phyloP scores from a whole-genome alignment of 2,113 vertebrate species.

The Laticauda laticaudata region DNA sequence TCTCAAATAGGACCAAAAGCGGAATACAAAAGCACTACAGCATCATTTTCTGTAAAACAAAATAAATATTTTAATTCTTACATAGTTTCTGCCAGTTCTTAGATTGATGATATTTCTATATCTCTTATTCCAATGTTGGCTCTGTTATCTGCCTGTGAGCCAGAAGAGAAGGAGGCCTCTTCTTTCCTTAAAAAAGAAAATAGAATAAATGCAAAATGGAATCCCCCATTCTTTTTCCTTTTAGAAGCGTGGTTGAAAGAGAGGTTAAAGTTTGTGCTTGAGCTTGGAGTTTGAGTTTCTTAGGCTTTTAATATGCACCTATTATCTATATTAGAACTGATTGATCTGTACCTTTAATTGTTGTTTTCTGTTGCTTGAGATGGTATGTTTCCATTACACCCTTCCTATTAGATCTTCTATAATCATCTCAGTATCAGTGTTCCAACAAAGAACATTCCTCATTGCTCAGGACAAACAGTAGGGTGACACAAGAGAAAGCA shows the following conservation, averaged over 20 bases:
- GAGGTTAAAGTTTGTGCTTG: background rate
- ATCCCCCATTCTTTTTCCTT: background rate
- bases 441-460: background rate
- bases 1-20: background rate
- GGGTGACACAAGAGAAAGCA: background rate
- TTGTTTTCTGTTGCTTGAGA: background rate
- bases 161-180: background rate
- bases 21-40: background rate
- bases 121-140: background rate
- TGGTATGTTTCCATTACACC: background rate
- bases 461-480: background rate
- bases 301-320: background rate
- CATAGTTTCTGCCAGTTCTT: background rate
- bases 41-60: background rate
- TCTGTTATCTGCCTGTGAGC: background rate
- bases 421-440: background rate
- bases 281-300: background rate
- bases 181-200: background rate
- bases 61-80: background rate
- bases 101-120: background rate
- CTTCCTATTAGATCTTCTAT: background rate
- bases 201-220: background rate
- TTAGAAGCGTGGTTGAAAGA: background rate
- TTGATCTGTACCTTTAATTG: background rate
- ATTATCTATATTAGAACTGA: background rate